phyloP scores from a whole-genome alignment of 2,113 vertebrate species.

The Halcyon senegalensis region DNA sequence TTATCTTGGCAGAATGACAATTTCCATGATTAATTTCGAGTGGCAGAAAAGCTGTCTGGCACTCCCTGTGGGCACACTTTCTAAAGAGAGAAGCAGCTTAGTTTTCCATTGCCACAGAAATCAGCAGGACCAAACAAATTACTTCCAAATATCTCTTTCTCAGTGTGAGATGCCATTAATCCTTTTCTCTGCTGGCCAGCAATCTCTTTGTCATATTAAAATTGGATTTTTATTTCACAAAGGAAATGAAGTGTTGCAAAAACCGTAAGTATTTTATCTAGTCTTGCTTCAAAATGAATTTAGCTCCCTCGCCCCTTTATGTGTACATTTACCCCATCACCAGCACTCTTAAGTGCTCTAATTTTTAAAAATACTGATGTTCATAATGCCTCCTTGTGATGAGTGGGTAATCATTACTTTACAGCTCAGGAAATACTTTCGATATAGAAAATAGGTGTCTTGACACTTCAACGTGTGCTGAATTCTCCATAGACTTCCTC shows the following conservation, averaged over 20 bases:
- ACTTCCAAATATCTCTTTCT: conserved; percentile 19
- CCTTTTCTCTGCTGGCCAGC: conserved; percentile 25
- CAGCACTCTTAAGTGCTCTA: not conserved
- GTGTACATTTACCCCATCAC: not conserved
- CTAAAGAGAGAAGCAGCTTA: conserved; percentile 7
- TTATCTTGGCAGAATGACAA: conserved; percentile 18
- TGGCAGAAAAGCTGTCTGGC: conserved; percentile 34
- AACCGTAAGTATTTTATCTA: not conserved
- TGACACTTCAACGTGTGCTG: not conserved
- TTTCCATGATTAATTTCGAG: conserved; percentile 15
- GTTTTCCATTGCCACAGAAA: conserved; percentile 27
- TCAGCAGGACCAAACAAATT: conserved; percentile 43
- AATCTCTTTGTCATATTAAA: conserved; percentile 2
- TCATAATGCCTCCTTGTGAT: not conserved
- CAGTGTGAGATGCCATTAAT: conserved; percentile 22
- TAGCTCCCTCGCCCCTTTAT: not conserved
- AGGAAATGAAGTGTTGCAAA: not conserved
- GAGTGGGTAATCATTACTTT: not conserved
- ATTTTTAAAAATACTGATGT: not conserved
- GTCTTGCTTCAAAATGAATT: not conserved
- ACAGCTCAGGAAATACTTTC: conserved; percentile 3
- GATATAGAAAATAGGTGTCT: not conserved
- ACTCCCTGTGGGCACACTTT: not conserved
- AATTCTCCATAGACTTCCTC: not conserved
- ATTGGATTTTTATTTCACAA: not conserved